A percentile compares a stretch with the other conserved stretches of the same genome.
Conservation (phyloP, 2,797 vertebrate genomes). For the Gadopsis marmoratus region DNA sequence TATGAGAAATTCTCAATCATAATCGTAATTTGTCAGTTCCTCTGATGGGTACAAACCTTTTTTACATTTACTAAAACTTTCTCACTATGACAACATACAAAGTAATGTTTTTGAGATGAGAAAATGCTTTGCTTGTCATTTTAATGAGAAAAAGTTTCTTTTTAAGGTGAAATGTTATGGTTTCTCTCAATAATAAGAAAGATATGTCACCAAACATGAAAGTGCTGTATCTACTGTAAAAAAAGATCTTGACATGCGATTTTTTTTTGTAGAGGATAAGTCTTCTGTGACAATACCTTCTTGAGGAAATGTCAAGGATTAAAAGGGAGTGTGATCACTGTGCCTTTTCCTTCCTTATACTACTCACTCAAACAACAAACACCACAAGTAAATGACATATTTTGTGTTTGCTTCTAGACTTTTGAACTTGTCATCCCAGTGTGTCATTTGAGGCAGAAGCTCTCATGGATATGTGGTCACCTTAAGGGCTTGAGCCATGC, state of each 20-base stretch:
- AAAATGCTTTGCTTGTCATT: conserved; percentile 16
- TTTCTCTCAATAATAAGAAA: conserved; percentile 39
- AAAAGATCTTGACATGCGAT: conserved; percentile 3
- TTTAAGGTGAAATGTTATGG: conserved; percentile 34
- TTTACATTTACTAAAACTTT: background rate
- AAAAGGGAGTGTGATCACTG: conserved; percentile 16
- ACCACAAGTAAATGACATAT: background rate
- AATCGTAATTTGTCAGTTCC: background rate
- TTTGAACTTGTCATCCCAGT: conserved; percentile 8
- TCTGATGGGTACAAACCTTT: background rate
- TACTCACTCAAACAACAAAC: background rate
- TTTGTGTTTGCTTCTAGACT: background rate
- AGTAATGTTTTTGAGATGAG: background rate
- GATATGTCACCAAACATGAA: conserved; percentile 52
- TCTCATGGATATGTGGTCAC: conserved; percentile 14
- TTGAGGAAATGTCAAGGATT: conserved; percentile 43
- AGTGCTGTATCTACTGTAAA: conserved; percentile 6
- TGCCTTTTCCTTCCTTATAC: background rate
- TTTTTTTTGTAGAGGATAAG: conserved; percentile 6
- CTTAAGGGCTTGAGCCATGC: background rate
- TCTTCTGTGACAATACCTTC: conserved; percentile 24
- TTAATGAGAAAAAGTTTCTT: conserved; percentile 31
- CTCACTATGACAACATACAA: background rate
- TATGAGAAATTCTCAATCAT: background rate
- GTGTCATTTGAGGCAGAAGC: background rate